A percentile compares a stretch with the other conserved stretches of the same genome.
Evolutionary conservation across 53 echinoderm and acorn worm genomes (phyloP).

Genomic region (Temnopleurus reevesii): DNA sequence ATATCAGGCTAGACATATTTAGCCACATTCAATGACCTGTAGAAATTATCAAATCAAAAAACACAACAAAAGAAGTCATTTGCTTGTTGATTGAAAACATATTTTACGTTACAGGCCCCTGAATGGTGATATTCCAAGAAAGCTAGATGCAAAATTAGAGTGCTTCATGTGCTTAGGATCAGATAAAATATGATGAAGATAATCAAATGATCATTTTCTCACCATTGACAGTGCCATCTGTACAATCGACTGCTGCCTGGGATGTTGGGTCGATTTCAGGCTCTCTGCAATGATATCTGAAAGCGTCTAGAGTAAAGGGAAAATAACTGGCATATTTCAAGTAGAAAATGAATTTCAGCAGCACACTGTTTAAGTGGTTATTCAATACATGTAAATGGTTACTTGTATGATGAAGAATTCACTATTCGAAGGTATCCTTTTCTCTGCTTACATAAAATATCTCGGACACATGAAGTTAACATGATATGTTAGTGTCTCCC

Average conservation of each 20-base stretch:
- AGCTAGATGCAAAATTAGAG: not conserved
- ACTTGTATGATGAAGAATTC: not conserved
- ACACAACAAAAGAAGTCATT: too few species aligned
- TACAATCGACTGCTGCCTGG: slow-evolving; percentile 14
- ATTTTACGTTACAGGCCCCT: not conserved
- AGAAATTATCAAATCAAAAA: too few species aligned
- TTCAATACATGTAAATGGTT: too few species aligned
- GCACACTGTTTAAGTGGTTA: too few species aligned
- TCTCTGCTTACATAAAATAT: not conserved
- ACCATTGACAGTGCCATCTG: slow-evolving; percentile 38
- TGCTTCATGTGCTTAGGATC: not conserved
- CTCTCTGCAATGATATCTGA: slow-evolving; percentile 40
- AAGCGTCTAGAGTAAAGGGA: not conserved
- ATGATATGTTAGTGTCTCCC: too few species aligned
- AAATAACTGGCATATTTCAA: not conserved
- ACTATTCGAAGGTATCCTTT: not conserved
- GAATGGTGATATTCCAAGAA: not conserved
- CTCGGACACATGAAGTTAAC: too few species aligned
- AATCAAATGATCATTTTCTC: not conserved
- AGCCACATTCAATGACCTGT: not conserved
- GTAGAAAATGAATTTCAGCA: not conserved
- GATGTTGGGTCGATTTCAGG: slow-evolving; percentile 1
- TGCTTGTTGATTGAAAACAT: too few species aligned
- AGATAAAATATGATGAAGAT: not conserved
- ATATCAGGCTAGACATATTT: too few species aligned